Evolutionary conservation across 2,113 vertebrate species (phyloP), one percentile per base, ranked within the genome.

Genomic region (Turnix velox): DNA sequence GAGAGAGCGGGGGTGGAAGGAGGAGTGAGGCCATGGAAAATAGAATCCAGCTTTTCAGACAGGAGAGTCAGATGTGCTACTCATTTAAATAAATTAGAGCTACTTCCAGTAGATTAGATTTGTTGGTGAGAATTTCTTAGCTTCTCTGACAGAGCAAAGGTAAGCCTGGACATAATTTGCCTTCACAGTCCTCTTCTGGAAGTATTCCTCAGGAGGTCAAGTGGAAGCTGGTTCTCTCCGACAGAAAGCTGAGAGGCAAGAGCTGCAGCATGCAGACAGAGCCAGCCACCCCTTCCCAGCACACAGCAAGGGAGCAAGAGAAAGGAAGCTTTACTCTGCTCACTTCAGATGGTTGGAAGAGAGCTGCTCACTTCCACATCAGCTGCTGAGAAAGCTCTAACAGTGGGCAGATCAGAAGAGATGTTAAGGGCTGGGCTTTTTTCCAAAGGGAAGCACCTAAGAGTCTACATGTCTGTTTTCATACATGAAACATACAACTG

Each of bases 11-110:
- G 76, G 88, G 83, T 40, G 84, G 90, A 87, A 46, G 58, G 69
- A 88, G 45, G 52, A 84, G 57, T 48, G 61, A 88, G 66, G 68
- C 90, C 68, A 59, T 49, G 75, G 85, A 91, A 90, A 96, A 93
- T 5, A 52, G 65, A 68, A 94, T 80, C 75, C 86, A 77, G 87
- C 90, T 94, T 87, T 90, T 72, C 59, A 18, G 14, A 63, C 35
- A 68, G 76, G 57, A 75, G 59, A 88, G 49, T 69, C 65, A 51
- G 73, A 91, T 39, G 57, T 33, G 84, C 39, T 25, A 2, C 23
- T 71, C 45, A 46, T 66, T 67, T 77, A 54, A 89, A 87, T 81
- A 81, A 81, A 74, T 68, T 4, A 52, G 12, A 4, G 22, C 72
- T 18, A 20, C 67, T 87, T 71, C 66, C 3, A 1, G 68, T 27